Conservation (phyloP, 2,888 invertebrate species). For the Phytoseiulus persimilis region DNA sequence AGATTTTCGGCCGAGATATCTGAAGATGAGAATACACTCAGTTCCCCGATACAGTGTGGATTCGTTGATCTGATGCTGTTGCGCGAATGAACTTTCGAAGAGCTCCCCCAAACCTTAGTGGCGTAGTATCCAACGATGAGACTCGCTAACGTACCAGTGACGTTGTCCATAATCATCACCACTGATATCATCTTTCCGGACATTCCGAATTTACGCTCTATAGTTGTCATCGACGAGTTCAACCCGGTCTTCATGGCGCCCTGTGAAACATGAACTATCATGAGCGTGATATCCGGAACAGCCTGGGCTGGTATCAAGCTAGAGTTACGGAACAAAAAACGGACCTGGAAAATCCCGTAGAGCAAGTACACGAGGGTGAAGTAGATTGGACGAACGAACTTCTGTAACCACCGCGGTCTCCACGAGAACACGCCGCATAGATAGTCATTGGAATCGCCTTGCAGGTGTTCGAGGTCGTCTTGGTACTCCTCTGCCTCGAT, state of each 20-base stretch:
- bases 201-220: conserved; percentile 35
- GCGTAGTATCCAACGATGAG: conserved; percentile 25
- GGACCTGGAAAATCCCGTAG: conserved; percentile 25
- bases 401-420: background rate
- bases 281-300: background rate
- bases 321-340: background rate
- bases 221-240: conserved; percentile 20
- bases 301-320: background rate
- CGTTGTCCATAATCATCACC: conserved; percentile 33
- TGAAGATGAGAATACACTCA: background rate
- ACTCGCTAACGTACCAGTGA: conserved; percentile 32
- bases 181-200: conserved; percentile 27
- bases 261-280: background rate
- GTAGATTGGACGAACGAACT: background rate
- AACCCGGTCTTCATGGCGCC: conserved; percentile 24
- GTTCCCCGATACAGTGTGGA: too few species aligned
- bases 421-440: conserved; percentile 19
- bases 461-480: background rate
- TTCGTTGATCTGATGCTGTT: too few species aligned
- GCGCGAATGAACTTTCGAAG: background rate
- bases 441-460: background rate
- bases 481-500: background rate
- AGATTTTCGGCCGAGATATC: conserved; percentile 8
- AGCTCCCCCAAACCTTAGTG: background rate
- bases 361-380: conserved; percentile 28